phyloP scores from a whole-genome alignment of 2,888 invertebrate genomes.

The Podabrus alpinus region DNA sequence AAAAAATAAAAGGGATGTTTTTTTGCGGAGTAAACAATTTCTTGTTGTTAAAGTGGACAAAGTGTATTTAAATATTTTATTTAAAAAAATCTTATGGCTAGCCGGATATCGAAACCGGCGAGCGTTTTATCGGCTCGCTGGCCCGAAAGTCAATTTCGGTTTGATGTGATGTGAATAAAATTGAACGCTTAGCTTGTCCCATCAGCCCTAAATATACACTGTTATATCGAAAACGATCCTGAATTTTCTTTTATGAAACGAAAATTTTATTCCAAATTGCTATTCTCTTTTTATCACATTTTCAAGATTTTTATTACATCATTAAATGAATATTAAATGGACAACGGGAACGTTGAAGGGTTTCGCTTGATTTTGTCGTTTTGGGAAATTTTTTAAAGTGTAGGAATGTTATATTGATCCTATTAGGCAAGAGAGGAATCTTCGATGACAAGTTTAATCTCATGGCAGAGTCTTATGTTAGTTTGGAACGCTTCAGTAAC shows the following conservation, averaged over 20 bases:
- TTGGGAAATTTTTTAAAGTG: constrained; percentile 21
- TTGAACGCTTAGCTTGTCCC: constrained; percentile 50
- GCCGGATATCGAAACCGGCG: constrained; percentile 31
- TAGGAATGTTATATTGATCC: constrained; percentile 35
- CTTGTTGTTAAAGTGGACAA: background rate
- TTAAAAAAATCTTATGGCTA: constrained; percentile 32
- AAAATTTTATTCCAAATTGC: constrained; percentile 16
- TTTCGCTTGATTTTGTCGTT: background rate
- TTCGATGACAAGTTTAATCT: constrained; percentile 37
- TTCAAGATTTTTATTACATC: constrained; percentile 5
- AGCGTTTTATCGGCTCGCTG: constrained; percentile 53
- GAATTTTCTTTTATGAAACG: constrained; percentile 16
- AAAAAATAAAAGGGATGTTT: background rate
- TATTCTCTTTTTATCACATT: constrained; percentile 12
- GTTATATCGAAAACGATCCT: constrained; percentile 34
- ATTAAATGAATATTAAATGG: background rate
- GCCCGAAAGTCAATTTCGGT: constrained; percentile 55
- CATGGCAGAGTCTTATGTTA: constrained; percentile 25
- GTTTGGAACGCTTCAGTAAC: constrained; percentile 21
- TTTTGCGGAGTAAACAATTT: background rate
- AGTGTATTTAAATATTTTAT: constrained; percentile 29
- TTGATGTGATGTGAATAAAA: constrained; percentile 55
- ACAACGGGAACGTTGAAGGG: background rate
- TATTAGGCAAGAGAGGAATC: constrained; percentile 32
- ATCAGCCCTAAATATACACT: constrained; percentile 47